Percentiles rank a stretch among this genome's conserved stretches.
Evolutionary conservation across 2,888 invertebrate species (phyloP).

Genomic region (Stenoptilia bipunctidactyla): DNA sequence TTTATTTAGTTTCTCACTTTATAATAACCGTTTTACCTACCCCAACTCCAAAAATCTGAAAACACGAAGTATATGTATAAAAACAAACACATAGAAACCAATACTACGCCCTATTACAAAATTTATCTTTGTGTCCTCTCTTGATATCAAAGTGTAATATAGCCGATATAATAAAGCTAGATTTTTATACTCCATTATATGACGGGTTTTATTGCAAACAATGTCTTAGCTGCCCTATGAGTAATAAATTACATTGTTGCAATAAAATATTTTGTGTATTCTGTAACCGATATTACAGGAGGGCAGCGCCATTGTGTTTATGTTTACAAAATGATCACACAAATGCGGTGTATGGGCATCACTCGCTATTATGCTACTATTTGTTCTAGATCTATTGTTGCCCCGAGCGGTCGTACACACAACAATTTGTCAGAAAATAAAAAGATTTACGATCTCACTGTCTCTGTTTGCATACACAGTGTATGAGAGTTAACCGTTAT

Average conservation of each 20-base stretch:
- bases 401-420: slow-evolving; percentile 45
- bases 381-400: slow-evolving; percentile 64
- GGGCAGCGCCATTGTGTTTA: slow-evolving; percentile 40
- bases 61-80: too few species aligned
- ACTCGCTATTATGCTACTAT: slow-evolving; percentile 52
- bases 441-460: slow-evolving; percentile 60
- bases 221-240: slow-evolving; percentile 22
- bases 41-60: too few species aligned
- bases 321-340: slow-evolving; percentile 47
- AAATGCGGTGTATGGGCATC: slow-evolving; percentile 50
- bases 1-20: too few species aligned
- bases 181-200: slow-evolving; percentile 7
- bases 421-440: slow-evolving; percentile 71
- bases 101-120: too few species aligned
- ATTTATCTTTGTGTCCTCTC: too few species aligned
- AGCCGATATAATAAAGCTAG: neutral
- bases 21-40: too few species aligned
- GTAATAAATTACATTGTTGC: slow-evolving; percentile 46
- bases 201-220: slow-evolving; percentile 6
- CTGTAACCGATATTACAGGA: slow-evolving; percentile 37
- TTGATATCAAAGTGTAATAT: too few species aligned
- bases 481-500: too few species aligned
- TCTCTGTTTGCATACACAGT: slow-evolving; percentile 24
- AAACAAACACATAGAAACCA: too few species aligned
- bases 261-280: slow-evolving; percentile 50